A percentile compares a stretch with the other conserved stretches of the same genome.
These are phyloP conservation scores for Myotis myotis DNA, from an alignment of 2,797 vertebrate genomes.

Conservation along the genomic window DNA sequence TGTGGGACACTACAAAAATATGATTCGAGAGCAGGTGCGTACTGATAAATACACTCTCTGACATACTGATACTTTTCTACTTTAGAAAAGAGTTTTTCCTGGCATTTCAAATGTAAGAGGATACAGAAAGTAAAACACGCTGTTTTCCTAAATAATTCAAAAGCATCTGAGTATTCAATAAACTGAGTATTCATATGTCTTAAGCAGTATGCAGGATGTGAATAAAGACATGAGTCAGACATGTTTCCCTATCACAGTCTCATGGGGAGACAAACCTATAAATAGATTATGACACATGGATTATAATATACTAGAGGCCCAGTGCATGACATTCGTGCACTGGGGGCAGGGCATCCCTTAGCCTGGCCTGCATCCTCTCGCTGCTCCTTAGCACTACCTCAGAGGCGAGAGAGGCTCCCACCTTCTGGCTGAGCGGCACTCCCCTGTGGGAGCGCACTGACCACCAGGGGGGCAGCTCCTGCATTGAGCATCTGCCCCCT, in stretches of 20 bases:
- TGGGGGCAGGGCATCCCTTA: too few species aligned
- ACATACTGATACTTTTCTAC: background rate
- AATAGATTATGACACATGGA: background rate
- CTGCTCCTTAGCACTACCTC: too few species aligned
- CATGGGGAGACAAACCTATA: background rate
- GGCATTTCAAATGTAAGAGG: constrained; percentile 4
- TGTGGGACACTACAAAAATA: constrained; percentile 96
- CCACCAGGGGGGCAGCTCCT: too few species aligned
- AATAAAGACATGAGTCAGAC: background rate
- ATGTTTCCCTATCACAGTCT: background rate
- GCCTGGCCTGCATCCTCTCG: too few species aligned
- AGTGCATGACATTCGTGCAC: too few species aligned
- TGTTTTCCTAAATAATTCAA: constrained; percentile 6
- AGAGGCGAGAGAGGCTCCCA: too few species aligned
- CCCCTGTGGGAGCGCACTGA: too few species aligned
- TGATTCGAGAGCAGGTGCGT: constrained; percentile 96
- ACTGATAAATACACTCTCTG: background rate
- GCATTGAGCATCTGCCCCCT: too few species aligned
- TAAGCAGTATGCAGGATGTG: background rate
- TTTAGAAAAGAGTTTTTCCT: background rate
- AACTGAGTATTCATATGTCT: background rate
- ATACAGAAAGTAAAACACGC: background rate
- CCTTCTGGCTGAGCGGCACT: too few species aligned
- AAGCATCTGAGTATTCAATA: background rate
- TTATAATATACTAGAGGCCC: background rate